phyloP scores from a whole-genome alignment of 2,888 invertebrate species.

The Omphaloscelis lunosa region DNA sequence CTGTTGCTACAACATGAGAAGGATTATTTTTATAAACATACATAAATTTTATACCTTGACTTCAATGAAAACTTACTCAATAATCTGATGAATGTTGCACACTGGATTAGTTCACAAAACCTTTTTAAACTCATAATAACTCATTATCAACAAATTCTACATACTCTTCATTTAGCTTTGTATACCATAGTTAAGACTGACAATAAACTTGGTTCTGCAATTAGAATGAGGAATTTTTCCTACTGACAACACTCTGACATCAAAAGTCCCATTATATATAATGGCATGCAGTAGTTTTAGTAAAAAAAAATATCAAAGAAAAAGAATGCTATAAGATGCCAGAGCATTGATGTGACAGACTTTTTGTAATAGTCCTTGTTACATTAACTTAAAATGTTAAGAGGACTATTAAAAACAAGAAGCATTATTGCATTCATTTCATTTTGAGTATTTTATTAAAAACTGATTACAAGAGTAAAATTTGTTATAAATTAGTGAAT shows the following conservation, averaged over 20 bases:
- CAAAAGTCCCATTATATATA: not conserved
- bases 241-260: not conserved
- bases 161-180: not conserved
- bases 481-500: not conserved
- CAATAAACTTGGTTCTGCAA: not conserved
- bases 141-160: not conserved
- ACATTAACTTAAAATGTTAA: no score
- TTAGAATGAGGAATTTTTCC: not conserved
- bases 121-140: conserved; percentile 13
- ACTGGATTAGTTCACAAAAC: conserved; percentile 20
- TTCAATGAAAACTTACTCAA: conserved; percentile 43
- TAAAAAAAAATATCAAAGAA: not conserved
- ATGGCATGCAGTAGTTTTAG: not conserved
- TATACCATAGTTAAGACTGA: not conserved
- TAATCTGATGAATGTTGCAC: conserved; percentile 29
- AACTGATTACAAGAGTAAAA: not conserved
- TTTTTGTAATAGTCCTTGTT: not conserved
- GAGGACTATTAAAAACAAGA: not conserved
- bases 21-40: not conserved
- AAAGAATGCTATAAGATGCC: not conserved
- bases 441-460: not conserved
- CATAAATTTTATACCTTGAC: conserved; percentile 15
- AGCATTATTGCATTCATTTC: not conserved
- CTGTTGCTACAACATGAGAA: conserved; percentile 13
- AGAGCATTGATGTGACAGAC: not conserved